Base-by-base conservation (phyloP, 2,113 vertebrate genomes). In the Esox niger region DNA sequence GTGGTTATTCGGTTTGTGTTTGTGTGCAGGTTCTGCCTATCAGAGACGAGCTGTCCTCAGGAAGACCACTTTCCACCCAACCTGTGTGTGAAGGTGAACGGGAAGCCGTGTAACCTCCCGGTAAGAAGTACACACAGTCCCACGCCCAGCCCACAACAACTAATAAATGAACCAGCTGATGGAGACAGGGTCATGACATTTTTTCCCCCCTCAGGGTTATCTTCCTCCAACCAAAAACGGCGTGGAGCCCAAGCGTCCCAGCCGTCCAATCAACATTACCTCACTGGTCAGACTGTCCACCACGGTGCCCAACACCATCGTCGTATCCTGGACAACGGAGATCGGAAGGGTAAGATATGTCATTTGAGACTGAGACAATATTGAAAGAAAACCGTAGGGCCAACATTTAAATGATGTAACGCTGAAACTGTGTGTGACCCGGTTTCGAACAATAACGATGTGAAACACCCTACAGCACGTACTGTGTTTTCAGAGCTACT, bases 141-240 rank as follows among this genome's bases (percentile, higher is more conserved):
- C 9, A 27, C 17, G 7, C 62, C 46, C 23, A 3, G 31, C 27
- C 8, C 38, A 13, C 9, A 7, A 20, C 26, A 17, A 13, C 6
- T 2, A 15, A 9, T 55, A n/a, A n/a, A n/a, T n/a, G n/a, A n/a
- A n/a, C n/a, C n/a, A n/a, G n/a, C n/a, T n/a, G n/a, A n/a, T n/a
- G n/a, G n/a, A n/a, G n/a, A n/a, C n/a, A n/a, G n/a, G n/a, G n/a
- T n/a, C n/a, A n/a, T n/a, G n/a, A n/a, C n/a, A 11, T 55, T 15
- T 32, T 11, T 31, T 26, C 52, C 17, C 25, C 30, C n/a, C 70
- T 13, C 38, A 99, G 97, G 96, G 97, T 83, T 99, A 98, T 81
- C 97, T 99, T 91, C 97, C 97, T 87, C 97, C 97, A 88, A 99
- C 97, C 94, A 99, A 99, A 95, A 99, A 99, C 43, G 97, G 97